A percentile compares a stretch with the other conserved stretches of the same genome.
phyloP scores from a whole-genome alignment of 2,888 invertebrate genomes.

The Phlogophora meticulosa region DNA sequence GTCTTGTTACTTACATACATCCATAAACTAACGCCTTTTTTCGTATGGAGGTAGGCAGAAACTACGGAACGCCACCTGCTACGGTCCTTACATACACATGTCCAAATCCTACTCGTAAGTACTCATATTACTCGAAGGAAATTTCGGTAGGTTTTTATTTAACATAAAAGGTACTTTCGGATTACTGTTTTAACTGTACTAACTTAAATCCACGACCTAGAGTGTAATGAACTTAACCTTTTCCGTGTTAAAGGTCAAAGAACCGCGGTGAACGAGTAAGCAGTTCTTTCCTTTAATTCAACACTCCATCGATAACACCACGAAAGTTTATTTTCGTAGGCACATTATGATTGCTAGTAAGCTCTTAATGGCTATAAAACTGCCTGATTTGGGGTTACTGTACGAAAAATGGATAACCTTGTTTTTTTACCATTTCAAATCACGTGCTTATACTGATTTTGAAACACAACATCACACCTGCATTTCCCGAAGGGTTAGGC shows the following conservation, averaged over 20 bases:
- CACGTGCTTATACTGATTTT: too few species aligned
- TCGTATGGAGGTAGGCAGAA: too few species aligned
- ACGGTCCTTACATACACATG: too few species aligned
- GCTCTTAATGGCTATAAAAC: not conserved
- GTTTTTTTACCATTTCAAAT: not conserved
- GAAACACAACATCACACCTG: too few species aligned
- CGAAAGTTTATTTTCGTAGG: constrained; percentile 9
- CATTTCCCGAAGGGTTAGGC: too few species aligned
- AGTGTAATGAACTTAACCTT: constrained; percentile 48
- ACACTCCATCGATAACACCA: constrained; percentile 29
- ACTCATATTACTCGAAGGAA: not conserved
- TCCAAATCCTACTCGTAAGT: too few species aligned
- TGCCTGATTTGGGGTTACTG: constrained; percentile 18
- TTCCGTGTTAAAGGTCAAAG: constrained; percentile 26
- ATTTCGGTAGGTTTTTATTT: not conserved
- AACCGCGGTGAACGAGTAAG: constrained; percentile 2
- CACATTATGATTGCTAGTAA: not conserved
- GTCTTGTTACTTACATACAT: too few species aligned
- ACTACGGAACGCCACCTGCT: too few species aligned
- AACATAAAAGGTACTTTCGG: not conserved
- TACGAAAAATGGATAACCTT: not conserved
- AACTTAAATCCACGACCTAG: constrained; percentile 9
- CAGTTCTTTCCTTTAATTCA: constrained; percentile 10
- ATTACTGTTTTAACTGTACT: not conserved
- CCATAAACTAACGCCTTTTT: too few species aligned